Conservation (phyloP, 2,797 vertebrate genomes). For the Cirrhinus mrigala region DNA sequence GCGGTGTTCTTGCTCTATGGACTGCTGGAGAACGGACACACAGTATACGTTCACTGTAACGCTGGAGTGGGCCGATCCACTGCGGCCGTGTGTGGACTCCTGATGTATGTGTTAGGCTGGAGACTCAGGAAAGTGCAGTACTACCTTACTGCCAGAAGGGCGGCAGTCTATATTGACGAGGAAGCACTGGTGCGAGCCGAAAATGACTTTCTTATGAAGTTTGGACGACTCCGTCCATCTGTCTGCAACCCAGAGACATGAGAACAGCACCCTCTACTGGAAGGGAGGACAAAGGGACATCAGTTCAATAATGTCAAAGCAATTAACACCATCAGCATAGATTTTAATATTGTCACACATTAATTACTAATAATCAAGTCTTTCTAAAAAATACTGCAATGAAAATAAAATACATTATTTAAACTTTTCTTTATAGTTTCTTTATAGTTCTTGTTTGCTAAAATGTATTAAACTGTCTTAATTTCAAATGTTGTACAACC, state of each 20-base stretch:
- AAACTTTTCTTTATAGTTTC: background rate
- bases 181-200: constrained; percentile 87
- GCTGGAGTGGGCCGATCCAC: constrained; percentile 95
- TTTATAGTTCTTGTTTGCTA: background rate
- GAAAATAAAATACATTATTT: background rate
- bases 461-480: background rate
- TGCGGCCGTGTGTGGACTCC: constrained; percentile 89
- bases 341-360: background rate
- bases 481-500: background rate
- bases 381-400: background rate
- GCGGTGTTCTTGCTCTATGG: constrained; percentile 91
- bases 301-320: background rate
- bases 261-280: background rate
- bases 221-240: constrained; percentile 78
- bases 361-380: background rate
- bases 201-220: constrained; percentile 87
- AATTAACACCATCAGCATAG: too few relatives aligned
- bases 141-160: constrained; percentile 85
- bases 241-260: constrained; percentile 51
- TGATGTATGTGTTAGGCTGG: constrained; percentile 93
- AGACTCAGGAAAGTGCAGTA: constrained; percentile 92
- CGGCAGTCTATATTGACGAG: constrained; percentile 93
- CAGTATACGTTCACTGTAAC: constrained; percentile 94
- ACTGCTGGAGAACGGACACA: constrained; percentile 92
- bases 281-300: background rate